Conservation (phyloP, 2,797 vertebrate genomes). For the Myotis pilosus region DNA sequence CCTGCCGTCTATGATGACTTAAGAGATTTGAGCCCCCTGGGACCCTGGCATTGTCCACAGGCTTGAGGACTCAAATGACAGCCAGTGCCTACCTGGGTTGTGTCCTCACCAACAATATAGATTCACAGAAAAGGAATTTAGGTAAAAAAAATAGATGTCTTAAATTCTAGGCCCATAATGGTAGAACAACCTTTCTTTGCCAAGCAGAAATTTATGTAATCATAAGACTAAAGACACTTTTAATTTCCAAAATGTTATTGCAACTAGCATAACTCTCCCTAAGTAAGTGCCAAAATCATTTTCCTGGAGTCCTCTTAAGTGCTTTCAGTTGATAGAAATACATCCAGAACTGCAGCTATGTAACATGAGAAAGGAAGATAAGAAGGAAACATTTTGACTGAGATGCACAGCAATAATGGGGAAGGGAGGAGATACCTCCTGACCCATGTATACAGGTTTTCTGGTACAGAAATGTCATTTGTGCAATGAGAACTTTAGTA, state of each 20-base stretch:
- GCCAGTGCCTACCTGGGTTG: not conserved
- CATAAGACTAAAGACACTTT: constrained; percentile 45
- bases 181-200: constrained; percentile 33
- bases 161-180: not conserved
- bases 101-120: not conserved
- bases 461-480: not conserved
- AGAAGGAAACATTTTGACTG: not conserved
- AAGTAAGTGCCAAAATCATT: constrained; percentile 50
- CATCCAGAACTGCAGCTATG: not conserved
- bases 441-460: not conserved
- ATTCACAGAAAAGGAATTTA: constrained; percentile 45
- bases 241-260: constrained; percentile 63
- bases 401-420: not conserved
- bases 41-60: not conserved
- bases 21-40: not conserved
- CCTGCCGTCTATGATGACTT: not conserved
- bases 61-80: not conserved
- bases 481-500: not conserved
- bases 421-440: not conserved
- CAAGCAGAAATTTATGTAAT: constrained; percentile 59
- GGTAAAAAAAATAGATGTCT: constrained; percentile 10
- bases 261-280: not conserved
- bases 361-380: not conserved
- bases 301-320: constrained; percentile 7
- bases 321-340: constrained; percentile 55